A percentile compares a stretch with the other conserved stretches of the same genome.
phyloP scores from a whole-genome alignment of 2,113 vertebrate species.

The Australoheros scitulus region DNA sequence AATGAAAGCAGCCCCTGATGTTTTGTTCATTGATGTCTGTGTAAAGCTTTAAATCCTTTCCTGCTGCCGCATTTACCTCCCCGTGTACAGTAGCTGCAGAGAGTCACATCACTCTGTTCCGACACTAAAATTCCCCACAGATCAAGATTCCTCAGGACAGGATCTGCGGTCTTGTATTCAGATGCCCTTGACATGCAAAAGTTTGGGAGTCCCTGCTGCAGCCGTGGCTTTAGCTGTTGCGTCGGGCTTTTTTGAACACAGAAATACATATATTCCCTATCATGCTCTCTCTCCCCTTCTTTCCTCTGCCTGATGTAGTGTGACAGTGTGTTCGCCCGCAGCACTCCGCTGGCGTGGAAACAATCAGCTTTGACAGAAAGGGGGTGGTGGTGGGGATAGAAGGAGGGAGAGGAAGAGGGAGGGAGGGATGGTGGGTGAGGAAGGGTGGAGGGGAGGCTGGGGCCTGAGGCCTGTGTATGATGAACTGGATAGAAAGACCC shows the following conservation, averaged over 20 bases:
- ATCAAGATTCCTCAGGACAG: constrained; percentile 32
- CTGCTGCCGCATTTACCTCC: constrained; percentile 7
- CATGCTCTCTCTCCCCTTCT: constrained; percentile 64
- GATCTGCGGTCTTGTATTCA: background rate
- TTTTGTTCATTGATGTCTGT: background rate
- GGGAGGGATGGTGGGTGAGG: constrained; percentile 29
- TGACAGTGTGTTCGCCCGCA: constrained; percentile 80
- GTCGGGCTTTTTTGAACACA: constrained; percentile 36
- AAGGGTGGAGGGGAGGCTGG: constrained; percentile 42
- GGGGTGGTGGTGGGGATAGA: constrained; percentile 66
- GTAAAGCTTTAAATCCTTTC: background rate
- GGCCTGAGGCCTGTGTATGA: constrained; percentile 75
- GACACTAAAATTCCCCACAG: constrained; percentile 5
- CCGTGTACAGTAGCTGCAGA: background rate
- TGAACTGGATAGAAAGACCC: constrained; percentile 79
- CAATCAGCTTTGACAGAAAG: constrained; percentile 83
- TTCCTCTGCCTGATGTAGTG: constrained; percentile 78
- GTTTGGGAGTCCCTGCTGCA: constrained; percentile 50
- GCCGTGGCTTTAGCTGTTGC: constrained; percentile 39
- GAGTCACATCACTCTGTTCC: background rate
- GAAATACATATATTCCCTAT: constrained; percentile 62
- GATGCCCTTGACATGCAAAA: constrained; percentile 53
- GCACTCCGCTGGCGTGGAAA: constrained; percentile 83
- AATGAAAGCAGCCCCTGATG: background rate
- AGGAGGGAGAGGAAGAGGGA: constrained; percentile 39